Evolutionary conservation across 1,140 invertebrate species (phyloP).

Genomic region (Odontomachus brunneus): DNA sequence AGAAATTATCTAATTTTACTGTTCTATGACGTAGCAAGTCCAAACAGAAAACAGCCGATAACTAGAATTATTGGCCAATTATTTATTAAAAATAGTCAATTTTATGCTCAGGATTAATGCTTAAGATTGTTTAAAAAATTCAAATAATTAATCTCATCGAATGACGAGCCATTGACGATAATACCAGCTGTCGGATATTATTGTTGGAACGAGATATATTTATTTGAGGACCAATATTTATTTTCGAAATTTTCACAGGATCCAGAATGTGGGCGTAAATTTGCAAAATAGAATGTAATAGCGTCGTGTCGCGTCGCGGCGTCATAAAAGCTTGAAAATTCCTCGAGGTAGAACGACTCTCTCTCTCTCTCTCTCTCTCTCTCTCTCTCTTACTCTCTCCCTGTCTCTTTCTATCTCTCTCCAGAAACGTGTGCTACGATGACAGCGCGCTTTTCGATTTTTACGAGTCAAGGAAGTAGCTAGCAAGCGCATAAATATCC

Average conservation of each 20-base stretch:
- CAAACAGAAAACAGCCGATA: too few species aligned
- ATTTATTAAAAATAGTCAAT: too few species aligned
- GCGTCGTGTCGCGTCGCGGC: neutral
- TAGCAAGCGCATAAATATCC: conserved; percentile 20
- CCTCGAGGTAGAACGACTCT: neutral
- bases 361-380: too few species aligned
- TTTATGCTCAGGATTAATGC: too few species aligned
- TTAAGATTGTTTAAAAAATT: too few species aligned
- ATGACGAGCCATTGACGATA: neutral
- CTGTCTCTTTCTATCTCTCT: neutral
- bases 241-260: conserved; percentile 4
- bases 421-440: neutral
- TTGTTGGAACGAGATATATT: neutral
- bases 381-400: too few species aligned
- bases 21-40: too few species aligned
- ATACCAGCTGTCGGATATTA: neutral
- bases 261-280: neutral
- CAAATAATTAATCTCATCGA: neutral
- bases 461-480: conserved; percentile 23
- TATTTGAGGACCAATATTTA: neutral
- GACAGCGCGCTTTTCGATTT: conserved; percentile 1
- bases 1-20: too few species aligned
- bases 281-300: neutral
- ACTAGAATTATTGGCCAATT: too few species aligned
- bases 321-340: conserved; percentile 34